phyloP scores from a whole-genome alignment of 2,797 vertebrate genomes.

The Columba guinea region DNA sequence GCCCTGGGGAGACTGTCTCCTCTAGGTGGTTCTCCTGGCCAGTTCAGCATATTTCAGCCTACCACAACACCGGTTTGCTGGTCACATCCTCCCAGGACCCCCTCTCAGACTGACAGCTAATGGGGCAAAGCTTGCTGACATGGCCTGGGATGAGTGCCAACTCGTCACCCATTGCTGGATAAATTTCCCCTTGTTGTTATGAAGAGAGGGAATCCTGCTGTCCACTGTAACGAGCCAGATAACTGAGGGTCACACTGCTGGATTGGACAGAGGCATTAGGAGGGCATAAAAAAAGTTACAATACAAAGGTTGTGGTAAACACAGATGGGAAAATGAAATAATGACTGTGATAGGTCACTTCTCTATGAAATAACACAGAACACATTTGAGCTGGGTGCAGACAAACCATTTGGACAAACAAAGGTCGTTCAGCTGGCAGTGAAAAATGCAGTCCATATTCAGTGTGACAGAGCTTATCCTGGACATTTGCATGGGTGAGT shows the following conservation, averaged over 20 bases:
- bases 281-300: neutral
- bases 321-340: neutral
- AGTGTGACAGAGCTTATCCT: neutral
- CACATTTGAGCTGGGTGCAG: neutral
- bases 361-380: neutral
- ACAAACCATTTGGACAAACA: neutral
- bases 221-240: neutral
- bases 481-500: fast-evolving
- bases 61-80: neutral
- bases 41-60: neutral
- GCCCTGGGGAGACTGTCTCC: neutral
- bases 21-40: neutral
- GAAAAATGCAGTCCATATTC: neutral
- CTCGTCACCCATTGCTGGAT: neutral
- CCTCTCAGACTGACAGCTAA: neutral
- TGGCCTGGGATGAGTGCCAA: neutral
- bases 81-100: fast-evolving
- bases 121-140: neutral
- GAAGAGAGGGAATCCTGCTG: neutral
- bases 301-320: neutral
- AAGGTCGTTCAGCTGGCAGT: neutral
- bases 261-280: neutral
- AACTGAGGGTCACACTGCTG: neutral
- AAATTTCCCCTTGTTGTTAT: neutral
- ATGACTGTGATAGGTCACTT: neutral